Base-by-base conservation (phyloP, 1,140 invertebrate genomes). In the Drosophila chauvacae region DNA sequence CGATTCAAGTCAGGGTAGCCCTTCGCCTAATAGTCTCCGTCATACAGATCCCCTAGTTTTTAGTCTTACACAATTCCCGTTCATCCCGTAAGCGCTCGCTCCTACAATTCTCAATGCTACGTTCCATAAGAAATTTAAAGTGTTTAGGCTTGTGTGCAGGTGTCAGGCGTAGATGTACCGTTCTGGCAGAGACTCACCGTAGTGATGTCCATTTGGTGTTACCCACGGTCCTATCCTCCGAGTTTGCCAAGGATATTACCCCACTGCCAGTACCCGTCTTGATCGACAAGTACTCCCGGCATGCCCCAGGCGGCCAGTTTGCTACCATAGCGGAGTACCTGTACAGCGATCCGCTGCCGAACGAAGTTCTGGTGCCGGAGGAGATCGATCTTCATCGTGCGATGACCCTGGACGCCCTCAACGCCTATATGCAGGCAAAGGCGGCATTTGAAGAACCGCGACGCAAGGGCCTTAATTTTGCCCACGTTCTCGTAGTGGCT, bases 111-210 rank as follows among this genome's bases (percentile, higher is more conserved):
- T 11, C 44, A 48, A 82, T 82, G 80, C 42, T 66, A 5, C 55
- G 68, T 9, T 39, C 14, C 16, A 39, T 78, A 23, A 48, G 44
- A 69, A 82, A 82, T 78, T 82, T 82, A 0, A 82, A 65, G 63
- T 73, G 23, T 62, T 65, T 57, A 18, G 7, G 20, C n/a, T 37
- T 56, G 4, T n/a, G 37, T 14, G n/a, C 6, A 14, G 14, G 18
- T 2, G n/a, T 65, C 20, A 20, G n/a, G 14, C 56, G 30, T 30
- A 4, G 30, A n/a, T 50, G 28, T 23, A 33, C 44, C 23, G 2
- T 7, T 28, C 3, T 44, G 39, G 42, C 57, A 42, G 10, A 26
- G 20, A 7, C 53, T 16, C 23, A 57, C 6, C 23, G 20, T 0
- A 50, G 42, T 28, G 41, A 62, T 48, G 41, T 81, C 10, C 60